Evolutionary conservation across 2,797 vertebrate species (phyloP).

Genomic region (Sebastes umbrosus): DNA sequence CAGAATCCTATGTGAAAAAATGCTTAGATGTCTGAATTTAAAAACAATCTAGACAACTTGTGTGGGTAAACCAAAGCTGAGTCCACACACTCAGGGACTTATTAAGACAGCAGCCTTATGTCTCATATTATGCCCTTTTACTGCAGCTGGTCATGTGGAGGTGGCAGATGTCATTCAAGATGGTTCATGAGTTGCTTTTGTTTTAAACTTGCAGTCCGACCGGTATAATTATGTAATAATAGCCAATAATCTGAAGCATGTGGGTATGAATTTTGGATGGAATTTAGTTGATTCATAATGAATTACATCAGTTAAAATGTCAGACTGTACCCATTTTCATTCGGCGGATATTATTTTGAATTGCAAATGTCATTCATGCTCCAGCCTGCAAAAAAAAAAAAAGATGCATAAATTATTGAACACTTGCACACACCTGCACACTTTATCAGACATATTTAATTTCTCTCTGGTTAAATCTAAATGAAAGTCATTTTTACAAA

Average conservation of each 20-base stretch:
- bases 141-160: background rate
- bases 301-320: slow-evolving; percentile 43
- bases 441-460: slow-evolving; percentile 6
- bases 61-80: background rate
- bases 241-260: slow-evolving; percentile 16
- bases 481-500: background rate
- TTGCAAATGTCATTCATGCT: slow-evolving; percentile 45
- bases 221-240: slow-evolving; percentile 11
- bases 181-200: background rate
- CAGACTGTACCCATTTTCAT: slow-evolving; percentile 15
- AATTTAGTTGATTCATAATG: slow-evolving; percentile 34
- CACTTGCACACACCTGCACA: slow-evolving; percentile 11
- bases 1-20: background rate
- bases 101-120: background rate
- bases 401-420: slow-evolving; percentile 31
- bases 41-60: background rate
- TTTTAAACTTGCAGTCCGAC: background rate
- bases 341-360: slow-evolving; percentile 37
- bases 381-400: slow-evolving; percentile 13
- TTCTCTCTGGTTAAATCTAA: slow-evolving; percentile 2
- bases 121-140: background rate
- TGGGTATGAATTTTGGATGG: slow-evolving; percentile 8
- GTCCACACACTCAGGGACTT: background rate
- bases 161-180: slow-evolving; percentile 5
- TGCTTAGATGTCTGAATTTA: background rate